phyloP scores from a whole-genome alignment of 1,140 invertebrate species.

The Phenacoccus solenopsis region DNA sequence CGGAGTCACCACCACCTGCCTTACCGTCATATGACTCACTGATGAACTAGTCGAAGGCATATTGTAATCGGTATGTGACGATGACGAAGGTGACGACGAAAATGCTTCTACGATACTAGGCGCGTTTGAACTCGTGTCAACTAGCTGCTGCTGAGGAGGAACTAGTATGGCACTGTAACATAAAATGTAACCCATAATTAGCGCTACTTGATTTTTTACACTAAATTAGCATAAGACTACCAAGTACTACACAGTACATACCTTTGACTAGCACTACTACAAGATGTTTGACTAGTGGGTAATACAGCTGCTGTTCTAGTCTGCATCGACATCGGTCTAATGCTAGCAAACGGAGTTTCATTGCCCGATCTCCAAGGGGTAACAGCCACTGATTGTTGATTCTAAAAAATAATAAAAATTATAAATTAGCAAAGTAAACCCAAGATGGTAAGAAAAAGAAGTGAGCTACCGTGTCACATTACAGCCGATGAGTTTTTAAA shows the following conservation, averaged over 20 bases:
- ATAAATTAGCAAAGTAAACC: not conserved
- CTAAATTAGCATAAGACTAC: no score
- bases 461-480: not conserved
- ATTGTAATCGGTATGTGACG: not conserved
- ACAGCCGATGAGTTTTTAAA: no score
- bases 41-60: not conserved
- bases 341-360: conserved; percentile 77
- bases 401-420: conserved; percentile 18
- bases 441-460: no score
- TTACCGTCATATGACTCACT: not conserved
- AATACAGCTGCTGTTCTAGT: conserved; percentile 64
- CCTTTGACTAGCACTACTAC: conserved; percentile 32
- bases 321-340: conserved; percentile 66
- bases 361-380: conserved; percentile 35
- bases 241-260: no score
- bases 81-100: not conserved
- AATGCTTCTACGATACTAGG: not conserved
- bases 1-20: not conserved
- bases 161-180: not conserved
- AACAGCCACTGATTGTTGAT: conserved; percentile 27
- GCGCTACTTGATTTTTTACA: no score
- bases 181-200: no score
- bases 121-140: not conserved
- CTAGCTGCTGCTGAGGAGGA: not conserved
- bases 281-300: conserved; percentile 43